A percentile compares a stretch with the other conserved stretches of the same genome.
phyloP scores from a whole-genome alignment of 2,797 vertebrate genomes.

The Acanthis flammea region DNA sequence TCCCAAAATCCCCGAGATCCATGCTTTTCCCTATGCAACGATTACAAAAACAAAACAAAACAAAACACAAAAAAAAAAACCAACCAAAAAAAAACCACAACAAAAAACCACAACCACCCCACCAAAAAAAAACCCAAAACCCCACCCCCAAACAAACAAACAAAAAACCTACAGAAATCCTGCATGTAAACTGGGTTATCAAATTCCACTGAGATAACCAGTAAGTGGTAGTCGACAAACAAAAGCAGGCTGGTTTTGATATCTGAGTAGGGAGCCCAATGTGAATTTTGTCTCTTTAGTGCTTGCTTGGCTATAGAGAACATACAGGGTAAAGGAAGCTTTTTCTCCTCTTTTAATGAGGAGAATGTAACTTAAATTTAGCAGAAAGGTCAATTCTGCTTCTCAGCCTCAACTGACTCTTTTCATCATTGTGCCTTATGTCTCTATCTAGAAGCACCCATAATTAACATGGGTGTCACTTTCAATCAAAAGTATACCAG shows the following conservation, averaged over 20 bases:
- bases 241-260: background rate
- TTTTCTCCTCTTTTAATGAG: background rate
- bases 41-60: background rate
- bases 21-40: background rate
- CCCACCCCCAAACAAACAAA: no score
- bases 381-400: background rate
- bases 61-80: no score
- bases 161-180: background rate
- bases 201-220: background rate
- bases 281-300: background rate
- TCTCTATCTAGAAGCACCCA: background rate
- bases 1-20: background rate
- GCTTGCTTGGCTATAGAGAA: background rate
- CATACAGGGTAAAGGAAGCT: background rate
- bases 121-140: background rate
- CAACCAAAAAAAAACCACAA: no score
- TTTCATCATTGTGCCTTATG: background rate
- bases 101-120: no score
- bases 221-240: background rate
- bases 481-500: background rate
- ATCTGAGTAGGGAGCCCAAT: background rate
- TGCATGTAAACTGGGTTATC: background rate
- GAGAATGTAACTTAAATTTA: background rate
- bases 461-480: background rate
- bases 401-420: background rate